Conservation (phyloP, 2,888 invertebrate genomes). For the Adelphocoris suturalis region DNA sequence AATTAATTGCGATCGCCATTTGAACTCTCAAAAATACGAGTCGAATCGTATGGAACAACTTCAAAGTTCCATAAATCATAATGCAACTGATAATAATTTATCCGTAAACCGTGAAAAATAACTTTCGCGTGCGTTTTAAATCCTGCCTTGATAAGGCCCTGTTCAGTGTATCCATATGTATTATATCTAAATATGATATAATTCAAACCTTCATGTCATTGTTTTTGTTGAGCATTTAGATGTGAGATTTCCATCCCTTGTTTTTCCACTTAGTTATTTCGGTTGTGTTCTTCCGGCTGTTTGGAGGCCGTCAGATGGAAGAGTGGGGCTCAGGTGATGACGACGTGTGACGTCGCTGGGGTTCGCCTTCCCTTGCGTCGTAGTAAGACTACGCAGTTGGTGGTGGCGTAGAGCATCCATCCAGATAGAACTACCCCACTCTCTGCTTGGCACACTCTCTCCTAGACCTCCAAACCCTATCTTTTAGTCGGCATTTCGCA, state of each 20-base stretch:
- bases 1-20: no score
- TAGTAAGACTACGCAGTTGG: conserved; percentile 34
- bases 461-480: conserved; percentile 8
- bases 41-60: no score
- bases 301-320: background rate
- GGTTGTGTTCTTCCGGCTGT: conserved; percentile 28
- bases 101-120: no score
- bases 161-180: no score
- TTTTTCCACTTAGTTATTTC: conserved; percentile 28
- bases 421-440: background rate
- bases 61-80: no score
- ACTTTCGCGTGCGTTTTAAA: no score
- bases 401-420: background rate
- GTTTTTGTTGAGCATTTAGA: background rate
- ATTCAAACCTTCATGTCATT: no score
- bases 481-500: background rate
- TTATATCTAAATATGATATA: no score
- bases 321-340: conserved; percentile 6
- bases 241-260: background rate
- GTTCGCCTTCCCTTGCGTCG: background rate
- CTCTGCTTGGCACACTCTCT: background rate
- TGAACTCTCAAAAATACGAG: no score
- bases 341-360: background rate
- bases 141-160: no score
- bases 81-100: no score